Conservation (phyloP, 2,113 vertebrate genomes). For the Pagrus major region DNA sequence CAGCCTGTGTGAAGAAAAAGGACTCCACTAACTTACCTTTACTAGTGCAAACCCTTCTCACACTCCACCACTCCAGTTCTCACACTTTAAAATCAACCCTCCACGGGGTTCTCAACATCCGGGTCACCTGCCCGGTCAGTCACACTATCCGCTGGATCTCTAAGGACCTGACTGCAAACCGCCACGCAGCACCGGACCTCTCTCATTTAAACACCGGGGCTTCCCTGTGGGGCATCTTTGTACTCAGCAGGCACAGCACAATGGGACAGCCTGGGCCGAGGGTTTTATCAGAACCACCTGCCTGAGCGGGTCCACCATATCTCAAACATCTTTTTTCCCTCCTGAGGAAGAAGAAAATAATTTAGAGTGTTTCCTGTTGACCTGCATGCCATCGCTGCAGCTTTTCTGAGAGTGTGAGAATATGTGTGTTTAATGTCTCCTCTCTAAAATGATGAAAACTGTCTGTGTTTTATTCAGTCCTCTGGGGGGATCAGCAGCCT, state of each 20-base stretch:
- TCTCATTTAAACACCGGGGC: constrained; percentile 80
- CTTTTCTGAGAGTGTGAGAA: constrained; percentile 32
- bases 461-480: too few species aligned
- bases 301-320: constrained; percentile 61
- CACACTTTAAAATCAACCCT: constrained; percentile 54
- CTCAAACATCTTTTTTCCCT: constrained; percentile 72
- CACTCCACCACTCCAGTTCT: constrained; percentile 14
- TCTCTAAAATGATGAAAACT: too few species aligned
- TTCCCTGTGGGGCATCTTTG: constrained; percentile 73
- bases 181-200: constrained; percentile 68
- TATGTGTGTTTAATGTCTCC: too few species aligned
- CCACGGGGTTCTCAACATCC: constrained; percentile 50
- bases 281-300: constrained; percentile 84
- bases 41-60: constrained; percentile 18
- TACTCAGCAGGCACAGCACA: constrained; percentile 76
- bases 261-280: constrained; percentile 61
- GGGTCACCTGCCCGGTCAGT: constrained; percentile 67
- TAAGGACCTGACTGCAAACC: constrained; percentile 43
- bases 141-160: constrained; percentile 73
- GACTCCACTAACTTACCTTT: neutral
- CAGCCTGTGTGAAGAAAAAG: neutral
- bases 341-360: constrained; percentile 61
- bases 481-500: too few species aligned
- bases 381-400: constrained; percentile 43
- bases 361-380: constrained; percentile 68